Evolutionary conservation across 2,888 invertebrate species (phyloP).

Genomic region (Tenthredo livida): DNA sequence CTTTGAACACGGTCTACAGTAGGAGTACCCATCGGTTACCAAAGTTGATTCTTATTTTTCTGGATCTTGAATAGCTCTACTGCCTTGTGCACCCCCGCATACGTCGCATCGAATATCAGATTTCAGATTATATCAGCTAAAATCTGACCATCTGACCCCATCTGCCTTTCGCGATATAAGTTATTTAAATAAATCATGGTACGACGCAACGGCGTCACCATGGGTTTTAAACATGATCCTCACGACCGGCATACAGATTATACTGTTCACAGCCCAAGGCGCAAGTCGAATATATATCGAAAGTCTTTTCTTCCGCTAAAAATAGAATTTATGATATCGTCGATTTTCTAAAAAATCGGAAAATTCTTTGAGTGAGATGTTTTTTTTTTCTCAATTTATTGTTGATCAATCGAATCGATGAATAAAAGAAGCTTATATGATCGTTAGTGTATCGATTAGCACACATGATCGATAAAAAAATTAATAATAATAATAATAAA

Average conservation of each 20-base stretch:
- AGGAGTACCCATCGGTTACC: background rate
- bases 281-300: background rate
- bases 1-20: background rate
- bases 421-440: no score
- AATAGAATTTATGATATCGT: no score
- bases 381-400: no score
- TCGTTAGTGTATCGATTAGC: no score
- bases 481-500: background rate
- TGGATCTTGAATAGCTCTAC: background rate
- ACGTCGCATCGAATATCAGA: background rate
- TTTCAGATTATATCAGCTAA: background rate
- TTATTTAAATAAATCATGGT: background rate
- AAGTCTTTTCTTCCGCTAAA: no score
- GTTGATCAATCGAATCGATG: no score
- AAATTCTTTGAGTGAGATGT: no score
- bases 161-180: background rate
- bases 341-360: no score
- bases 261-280: background rate
- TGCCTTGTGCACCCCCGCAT: background rate
- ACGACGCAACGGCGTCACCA: background rate
- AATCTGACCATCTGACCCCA: constrained; percentile 2
- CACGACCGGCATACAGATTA: background rate
- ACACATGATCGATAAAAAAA: no score
- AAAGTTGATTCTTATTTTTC: background rate
- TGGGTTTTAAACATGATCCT: background rate